Evolutionary conservation across 2,888 invertebrate species (phyloP).

Genomic region (Lithophane socia): DNA sequence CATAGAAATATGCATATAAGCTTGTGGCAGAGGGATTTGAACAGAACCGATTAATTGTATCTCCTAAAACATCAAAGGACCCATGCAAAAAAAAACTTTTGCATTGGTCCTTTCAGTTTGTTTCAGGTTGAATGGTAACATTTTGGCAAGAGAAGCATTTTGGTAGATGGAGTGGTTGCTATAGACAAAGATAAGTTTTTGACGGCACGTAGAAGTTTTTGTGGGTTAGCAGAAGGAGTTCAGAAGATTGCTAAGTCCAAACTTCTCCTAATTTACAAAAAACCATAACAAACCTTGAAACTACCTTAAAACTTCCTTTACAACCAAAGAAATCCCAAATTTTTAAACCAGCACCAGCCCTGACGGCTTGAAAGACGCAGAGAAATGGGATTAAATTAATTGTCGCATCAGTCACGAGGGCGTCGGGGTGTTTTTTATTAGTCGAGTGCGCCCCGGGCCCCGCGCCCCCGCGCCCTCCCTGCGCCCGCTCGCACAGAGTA

Average conservation of each 20-base stretch:
- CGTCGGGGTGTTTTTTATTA: conserved; percentile 91
- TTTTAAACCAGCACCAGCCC: conserved; percentile 76
- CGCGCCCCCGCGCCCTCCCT: conserved; percentile 49
- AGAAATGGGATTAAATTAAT: conserved; percentile 91
- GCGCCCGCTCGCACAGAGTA: conserved; percentile 78
- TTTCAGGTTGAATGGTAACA: not conserved
- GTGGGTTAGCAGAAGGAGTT: not conserved
- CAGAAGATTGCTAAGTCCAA: not conserved
- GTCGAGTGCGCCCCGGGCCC: conserved; percentile 82
- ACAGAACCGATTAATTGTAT: not conserved
- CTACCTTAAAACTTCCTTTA: not conserved
- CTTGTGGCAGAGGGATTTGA: not conserved
- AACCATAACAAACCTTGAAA: not conserved
- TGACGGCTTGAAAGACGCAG: conserved; percentile 87
- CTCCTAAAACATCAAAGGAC: no score
- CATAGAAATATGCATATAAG: not conserved
- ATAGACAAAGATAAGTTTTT: not conserved
- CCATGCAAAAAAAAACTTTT: no score
- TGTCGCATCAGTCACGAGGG: conserved; percentile 91
- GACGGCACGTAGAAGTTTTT: not conserved
- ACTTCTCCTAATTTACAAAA: not conserved
- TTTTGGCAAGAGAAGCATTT: not conserved
- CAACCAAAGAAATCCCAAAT: conserved; percentile 2
- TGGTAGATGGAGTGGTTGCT: not conserved
- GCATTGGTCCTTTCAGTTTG: not conserved